Conservation (phyloP, 2,797 vertebrate genomes). For the Arrhamphus sclerolepis region DNA sequence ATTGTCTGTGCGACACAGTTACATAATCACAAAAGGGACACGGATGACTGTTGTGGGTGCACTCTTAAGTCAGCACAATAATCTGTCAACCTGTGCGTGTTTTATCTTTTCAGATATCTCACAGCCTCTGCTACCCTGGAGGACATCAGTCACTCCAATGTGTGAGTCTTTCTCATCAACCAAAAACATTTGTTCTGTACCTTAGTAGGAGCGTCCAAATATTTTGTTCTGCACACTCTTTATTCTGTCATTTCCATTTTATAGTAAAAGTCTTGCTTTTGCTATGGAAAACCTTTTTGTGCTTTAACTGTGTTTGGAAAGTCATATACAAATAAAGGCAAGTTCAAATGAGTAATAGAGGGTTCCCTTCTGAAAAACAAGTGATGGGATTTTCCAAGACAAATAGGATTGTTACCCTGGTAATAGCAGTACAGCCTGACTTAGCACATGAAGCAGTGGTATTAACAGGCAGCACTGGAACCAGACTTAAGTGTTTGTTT, state of each 20-base stretch:
- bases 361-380: conserved; percentile 51
- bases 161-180: conserved; percentile 75
- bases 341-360: conserved; percentile 15
- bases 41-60: conserved; percentile 18
- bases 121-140: conserved; percentile 88
- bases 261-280: too few relatives aligned
- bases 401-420: conserved; percentile 65
- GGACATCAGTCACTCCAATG: conserved; percentile 85
- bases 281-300: neutral
- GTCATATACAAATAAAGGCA: neutral
- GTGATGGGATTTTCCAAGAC: conserved; percentile 73
- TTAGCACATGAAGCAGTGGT: conserved; percentile 53
- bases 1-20: conserved; percentile 38
- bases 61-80: conserved; percentile 29
- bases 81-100: conserved; percentile 24
- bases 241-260: too few relatives aligned
- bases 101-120: conserved; percentile 82
- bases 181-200: neutral
- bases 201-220: neutral
- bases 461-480: conserved; percentile 34
- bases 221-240: conserved; percentile 26
- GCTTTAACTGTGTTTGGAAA: neutral
- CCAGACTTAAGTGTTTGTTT: conserved; percentile 23
- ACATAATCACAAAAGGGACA: conserved; percentile 44
- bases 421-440: conserved; percentile 70